These are phyloP conservation scores for Hipparchia semele DNA, from an alignment of 2,888 invertebrate genomes.

Conservation along the genomic window DNA sequence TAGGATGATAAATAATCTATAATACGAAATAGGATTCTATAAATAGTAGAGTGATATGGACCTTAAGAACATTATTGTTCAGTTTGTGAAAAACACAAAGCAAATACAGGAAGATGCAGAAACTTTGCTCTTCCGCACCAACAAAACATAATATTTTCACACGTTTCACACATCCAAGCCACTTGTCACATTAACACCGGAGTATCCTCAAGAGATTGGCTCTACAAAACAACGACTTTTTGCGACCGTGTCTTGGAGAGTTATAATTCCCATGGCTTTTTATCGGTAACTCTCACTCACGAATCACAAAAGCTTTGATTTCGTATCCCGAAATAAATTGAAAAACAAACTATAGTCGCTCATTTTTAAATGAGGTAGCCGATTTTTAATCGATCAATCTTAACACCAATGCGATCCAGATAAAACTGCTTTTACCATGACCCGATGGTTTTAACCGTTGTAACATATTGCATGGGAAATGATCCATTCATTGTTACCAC, in stretches of 20 bases:
- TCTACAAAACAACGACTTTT: neutral
- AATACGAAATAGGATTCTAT: no score
- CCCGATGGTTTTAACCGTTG: slow-evolving; percentile 65
- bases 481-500: slow-evolving; percentile 79
- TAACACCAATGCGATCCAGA: slow-evolving; percentile 41
- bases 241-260: neutral
- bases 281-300: slow-evolving; percentile 20
- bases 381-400: slow-evolving; percentile 42
- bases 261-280: slow-evolving; percentile 10
- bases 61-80: no score
- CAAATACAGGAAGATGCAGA: neutral
- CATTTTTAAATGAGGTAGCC: slow-evolving; percentile 26
- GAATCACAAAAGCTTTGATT: slow-evolving; percentile 32
- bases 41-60: no score
- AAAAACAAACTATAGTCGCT: slow-evolving; percentile 57
- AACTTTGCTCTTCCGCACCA: neutral
- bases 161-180: neutral
- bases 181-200: neutral
- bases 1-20: no score
- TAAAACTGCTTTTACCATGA: slow-evolving; percentile 57
- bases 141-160: neutral
- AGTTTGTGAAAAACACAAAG: neutral
- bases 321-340: slow-evolving; percentile 65
- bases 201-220: neutral
- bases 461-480: slow-evolving; percentile 78